Base-by-base conservation (phyloP, 2,888 invertebrate species). In the Minunthozetes semirufus region DNA sequence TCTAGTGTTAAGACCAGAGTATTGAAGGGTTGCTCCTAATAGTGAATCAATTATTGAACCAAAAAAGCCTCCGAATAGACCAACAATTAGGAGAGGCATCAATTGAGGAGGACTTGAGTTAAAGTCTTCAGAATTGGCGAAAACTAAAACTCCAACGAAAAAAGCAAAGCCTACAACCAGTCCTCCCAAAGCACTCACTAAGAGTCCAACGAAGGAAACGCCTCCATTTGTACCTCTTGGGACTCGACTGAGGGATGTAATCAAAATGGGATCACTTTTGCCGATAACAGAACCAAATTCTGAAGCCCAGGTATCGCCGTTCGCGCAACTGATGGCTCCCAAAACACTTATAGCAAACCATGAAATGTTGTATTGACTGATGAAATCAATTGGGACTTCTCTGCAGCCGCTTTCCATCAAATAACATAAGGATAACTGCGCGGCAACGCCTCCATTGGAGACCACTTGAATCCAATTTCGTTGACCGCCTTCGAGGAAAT, bases 291-390 rank as follows among this genome's bases (percentile, higher is more conserved):
- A 86, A 1, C 93, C 94, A 22, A 94, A 82, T 84, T 94, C 94
- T 50, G 93, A 93, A 70, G 94, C 91, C 90, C 92, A 92, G 0
- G 94, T 94, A 81, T 94, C 94, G 0, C 93, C 94, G 82, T 90
- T 91, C 79, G 89, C 89, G 81, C 91, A 91, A 17, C 92, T 88
- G 80, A 92, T 86, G 0, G 90, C 87, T 79, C 89, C 90, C 79
- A 93, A 84, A 72, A 92, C 87, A 42, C 90, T 91, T 79, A 92
- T 85, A 3, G 90, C 87, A n/a, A 92, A 84, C 91, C 91, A 93
- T 3, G 93, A 91, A 29, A 81, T 79, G 19, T 79, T 86, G 80
- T 92, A 93, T 80, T 89, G 86, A 27, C 5, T 86, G 2, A 85
- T 81, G 83, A 94, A 93, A 82, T 94, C 89, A 63, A 94, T 88